Base-by-base conservation (phyloP, 2,113 vertebrate genomes). In the Ceyx margarethae region DNA sequence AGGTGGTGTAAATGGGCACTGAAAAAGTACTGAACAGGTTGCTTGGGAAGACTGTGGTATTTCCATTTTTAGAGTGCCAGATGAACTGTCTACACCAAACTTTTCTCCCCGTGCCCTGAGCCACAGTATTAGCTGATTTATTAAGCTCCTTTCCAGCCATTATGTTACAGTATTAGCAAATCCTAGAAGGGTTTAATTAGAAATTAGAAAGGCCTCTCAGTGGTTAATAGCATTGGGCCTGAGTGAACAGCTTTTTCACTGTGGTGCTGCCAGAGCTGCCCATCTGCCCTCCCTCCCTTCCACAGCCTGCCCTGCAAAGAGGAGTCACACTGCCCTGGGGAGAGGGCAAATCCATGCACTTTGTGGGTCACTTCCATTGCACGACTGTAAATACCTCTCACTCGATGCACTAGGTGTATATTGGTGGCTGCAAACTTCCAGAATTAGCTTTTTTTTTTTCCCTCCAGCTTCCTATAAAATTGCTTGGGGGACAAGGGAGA, bases 81-180 rank as follows among this genome's bases (percentile, higher is more conserved):
- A 89, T 92, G 84, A 93, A 68, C 84, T 79, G 87, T 95, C 87
- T 93, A 92, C 91, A 78, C 78, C 8, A 1, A 92, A 28, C 56
- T 91, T 91, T 92, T 87, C 19, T 85, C 50, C 13, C 43, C 25
- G 13, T 31, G 45, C 73, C 60, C 17, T 85, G 74, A 85, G 69
- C 74, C 45, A 15, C 23, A 73, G 37, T 68, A 57, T 79, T 93
- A 76, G 48, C 35, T 81, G 84, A 81, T 91, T 87, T 72, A 81
- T 66, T 68, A 75, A 93, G 23, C 54, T 91, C 9, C 45, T 87
- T 92, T 89, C 64, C 64, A 87, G 43, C 62, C 19, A 17, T 66
- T 66, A 62, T 82, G 82, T 86, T 86, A 57, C 22, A 69, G 64
- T 65, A 51, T 50, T 80, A 92, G 67, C 82, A 92, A 80, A 46